phyloP scores from a whole-genome alignment of 2,113 vertebrate species.

The Theristicus caerulescens region DNA sequence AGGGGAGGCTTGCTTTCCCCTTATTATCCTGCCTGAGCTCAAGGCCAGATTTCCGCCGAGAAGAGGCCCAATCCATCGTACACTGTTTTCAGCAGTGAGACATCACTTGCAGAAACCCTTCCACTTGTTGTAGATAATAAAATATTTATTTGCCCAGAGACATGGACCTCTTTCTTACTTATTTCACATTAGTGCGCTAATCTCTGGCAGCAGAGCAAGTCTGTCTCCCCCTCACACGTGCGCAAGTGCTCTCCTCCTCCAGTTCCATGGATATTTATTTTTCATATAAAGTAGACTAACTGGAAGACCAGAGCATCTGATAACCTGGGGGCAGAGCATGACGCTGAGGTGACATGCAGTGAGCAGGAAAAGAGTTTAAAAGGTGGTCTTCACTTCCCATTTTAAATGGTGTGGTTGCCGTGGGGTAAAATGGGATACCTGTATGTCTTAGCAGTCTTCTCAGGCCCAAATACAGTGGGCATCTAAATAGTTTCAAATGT shows the following conservation, averaged over 20 bases:
- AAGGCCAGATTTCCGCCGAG: conserved; percentile 18
- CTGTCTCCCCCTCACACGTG: background rate
- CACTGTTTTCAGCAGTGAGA: background rate
- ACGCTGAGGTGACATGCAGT: background rate
- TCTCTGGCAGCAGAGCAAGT: conserved; percentile 36
- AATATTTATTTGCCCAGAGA: conserved; percentile 62
- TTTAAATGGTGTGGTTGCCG: background rate
- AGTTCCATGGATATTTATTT: conserved; percentile 35
- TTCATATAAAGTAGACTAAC: conserved; percentile 28
- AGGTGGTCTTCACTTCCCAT: background rate
- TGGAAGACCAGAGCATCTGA: conserved; percentile 9
- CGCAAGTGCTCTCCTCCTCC: background rate
- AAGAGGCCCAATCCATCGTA: background rate
- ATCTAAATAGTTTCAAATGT: background rate
- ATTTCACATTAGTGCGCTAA: conserved; percentile 51
- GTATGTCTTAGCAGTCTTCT: background rate
- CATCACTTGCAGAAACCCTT: background rate
- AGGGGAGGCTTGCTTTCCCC: background rate
- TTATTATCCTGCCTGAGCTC: background rate
- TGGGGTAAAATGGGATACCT: background rate
- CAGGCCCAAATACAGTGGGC: background rate
- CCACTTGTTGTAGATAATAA: conserved; percentile 53
- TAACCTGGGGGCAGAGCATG: background rate
- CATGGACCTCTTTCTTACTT: conserved; percentile 46
- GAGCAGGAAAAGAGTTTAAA: background rate